A percentile compares a stretch with the other conserved stretches of the same genome.
phyloP scores from a whole-genome alignment of 2,888 invertebrate species.

The Tinea semifulvella region DNA sequence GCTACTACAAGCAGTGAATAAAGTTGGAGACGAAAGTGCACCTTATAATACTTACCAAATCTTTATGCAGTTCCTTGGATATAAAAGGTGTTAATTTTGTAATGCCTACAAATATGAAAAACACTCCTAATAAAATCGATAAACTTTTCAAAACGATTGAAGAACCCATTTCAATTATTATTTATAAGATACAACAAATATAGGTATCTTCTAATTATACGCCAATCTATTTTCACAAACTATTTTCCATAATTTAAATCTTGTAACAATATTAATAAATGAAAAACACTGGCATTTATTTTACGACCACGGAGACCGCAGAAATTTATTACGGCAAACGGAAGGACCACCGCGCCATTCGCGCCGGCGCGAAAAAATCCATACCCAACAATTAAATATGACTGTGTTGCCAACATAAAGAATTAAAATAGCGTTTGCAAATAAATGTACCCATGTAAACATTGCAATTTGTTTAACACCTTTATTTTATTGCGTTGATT shows the following conservation, averaged over 20 bases:
- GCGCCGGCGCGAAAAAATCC: slow-evolving; percentile 66
- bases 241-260: slow-evolving; percentile 2
- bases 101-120: slow-evolving; percentile 94
- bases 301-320: not conserved
- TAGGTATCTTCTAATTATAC: not conserved
- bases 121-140: slow-evolving; percentile 90
- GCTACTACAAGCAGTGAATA: not conserved
- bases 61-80: slow-evolving; percentile 95
- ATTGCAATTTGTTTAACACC: no score
- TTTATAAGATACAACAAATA: not conserved
- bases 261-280: slow-evolving; percentile 1
- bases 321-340: slow-evolving; percentile 1
- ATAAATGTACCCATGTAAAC: no score
- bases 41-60: slow-evolving; percentile 77
- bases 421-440: not conserved
- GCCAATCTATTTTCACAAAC: not conserved
- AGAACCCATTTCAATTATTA: slow-evolving; percentile 41
- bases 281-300: not conserved
- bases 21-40: slow-evolving; percentile 18
- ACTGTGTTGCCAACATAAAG: slow-evolving; percentile 22
- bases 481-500: no score
- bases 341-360: slow-evolving; percentile 27
- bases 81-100: slow-evolving; percentile 91
- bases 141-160: slow-evolving; percentile 90
- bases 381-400: slow-evolving; percentile 26